Percentiles rank a stretch among this genome's conserved stretches.
phyloP scores from a whole-genome alignment of 35 echinoderm and acorn worm genomes.

The Ophiothrix spiculata region DNA sequence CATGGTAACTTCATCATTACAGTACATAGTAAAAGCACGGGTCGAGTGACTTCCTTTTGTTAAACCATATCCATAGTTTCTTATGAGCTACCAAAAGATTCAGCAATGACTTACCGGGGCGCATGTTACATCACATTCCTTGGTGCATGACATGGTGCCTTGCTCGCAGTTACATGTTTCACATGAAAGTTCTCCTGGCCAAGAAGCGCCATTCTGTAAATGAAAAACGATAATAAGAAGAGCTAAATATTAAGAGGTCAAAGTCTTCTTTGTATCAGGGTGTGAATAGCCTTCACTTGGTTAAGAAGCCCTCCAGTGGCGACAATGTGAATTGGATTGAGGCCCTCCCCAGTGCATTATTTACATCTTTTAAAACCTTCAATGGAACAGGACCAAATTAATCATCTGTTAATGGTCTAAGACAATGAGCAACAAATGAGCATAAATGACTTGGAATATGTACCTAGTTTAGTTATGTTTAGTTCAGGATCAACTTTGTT shows the following conservation, averaged over 20 bases:
- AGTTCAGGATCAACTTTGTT: too few species aligned
- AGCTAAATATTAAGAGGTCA: background rate
- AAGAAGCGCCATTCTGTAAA: background rate
- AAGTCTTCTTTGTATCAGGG: background rate
- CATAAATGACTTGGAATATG: too few species aligned
- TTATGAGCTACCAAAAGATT: too few species aligned
- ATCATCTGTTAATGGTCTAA: background rate
- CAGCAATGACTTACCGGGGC: background rate
- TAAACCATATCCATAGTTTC: too few species aligned
- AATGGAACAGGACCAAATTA: background rate
- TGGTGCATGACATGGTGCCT: background rate
- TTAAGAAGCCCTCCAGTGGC: background rate
- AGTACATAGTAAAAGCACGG: too few species aligned
- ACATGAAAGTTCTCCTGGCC: background rate
- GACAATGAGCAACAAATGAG: background rate
- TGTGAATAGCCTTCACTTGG: background rate
- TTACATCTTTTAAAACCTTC: background rate
- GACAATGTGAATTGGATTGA: background rate
- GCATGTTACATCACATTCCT: constrained; percentile 10
- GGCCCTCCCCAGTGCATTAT: background rate
- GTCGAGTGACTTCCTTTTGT: too few species aligned
- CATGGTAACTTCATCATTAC: too few species aligned
- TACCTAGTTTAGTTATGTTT: too few species aligned
- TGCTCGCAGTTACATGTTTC: constrained; percentile 10
- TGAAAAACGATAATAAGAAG: background rate